Percentiles rank a stretch among this genome's conserved stretches.
These are phyloP conservation scores for Willisornis vidua DNA, from an alignment of 2,113 vertebrate species.

Conservation along the genomic window DNA sequence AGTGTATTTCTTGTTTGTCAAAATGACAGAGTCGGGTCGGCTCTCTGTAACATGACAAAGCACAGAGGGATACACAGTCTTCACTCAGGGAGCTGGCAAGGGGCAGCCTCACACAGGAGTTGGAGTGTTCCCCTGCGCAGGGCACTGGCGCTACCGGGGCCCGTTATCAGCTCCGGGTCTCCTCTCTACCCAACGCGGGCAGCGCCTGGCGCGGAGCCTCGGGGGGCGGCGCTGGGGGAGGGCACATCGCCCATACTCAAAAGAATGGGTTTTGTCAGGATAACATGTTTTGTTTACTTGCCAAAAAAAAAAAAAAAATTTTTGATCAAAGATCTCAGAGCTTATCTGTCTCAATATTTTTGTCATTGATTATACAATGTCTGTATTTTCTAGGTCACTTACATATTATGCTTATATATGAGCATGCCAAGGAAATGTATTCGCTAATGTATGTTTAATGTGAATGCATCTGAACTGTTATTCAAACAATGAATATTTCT, in stretches of 20 bases:
- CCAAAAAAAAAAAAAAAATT: background rate
- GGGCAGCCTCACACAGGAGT: background rate
- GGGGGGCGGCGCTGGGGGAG: background rate
- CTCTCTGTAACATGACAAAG: background rate
- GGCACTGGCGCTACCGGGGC: background rate
- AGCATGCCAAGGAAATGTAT: constrained; percentile 26
- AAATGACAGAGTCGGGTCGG: background rate
- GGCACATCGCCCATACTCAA: background rate
- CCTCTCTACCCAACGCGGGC: background rate
- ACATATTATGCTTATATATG: background rate
- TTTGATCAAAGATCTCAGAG: constrained; percentile 31
- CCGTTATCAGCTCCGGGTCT: background rate
- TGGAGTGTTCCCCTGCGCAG: background rate
- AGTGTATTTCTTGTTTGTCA: background rate
- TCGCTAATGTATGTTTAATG: constrained; percentile 54
- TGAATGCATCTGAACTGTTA: background rate
- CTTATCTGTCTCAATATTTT: constrained; percentile 44
- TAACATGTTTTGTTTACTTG: background rate
- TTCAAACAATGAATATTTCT: constrained; percentile 10
- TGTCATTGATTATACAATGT: constrained; percentile 20
- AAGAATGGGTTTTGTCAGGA: background rate
- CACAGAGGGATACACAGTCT: background rate
- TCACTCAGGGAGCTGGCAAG: background rate
- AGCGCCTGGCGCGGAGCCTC: background rate
- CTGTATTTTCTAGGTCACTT: constrained; percentile 63